phyloP scores from a whole-genome alignment of 1,140 invertebrate species.

The Asbolus verrucosus region DNA sequence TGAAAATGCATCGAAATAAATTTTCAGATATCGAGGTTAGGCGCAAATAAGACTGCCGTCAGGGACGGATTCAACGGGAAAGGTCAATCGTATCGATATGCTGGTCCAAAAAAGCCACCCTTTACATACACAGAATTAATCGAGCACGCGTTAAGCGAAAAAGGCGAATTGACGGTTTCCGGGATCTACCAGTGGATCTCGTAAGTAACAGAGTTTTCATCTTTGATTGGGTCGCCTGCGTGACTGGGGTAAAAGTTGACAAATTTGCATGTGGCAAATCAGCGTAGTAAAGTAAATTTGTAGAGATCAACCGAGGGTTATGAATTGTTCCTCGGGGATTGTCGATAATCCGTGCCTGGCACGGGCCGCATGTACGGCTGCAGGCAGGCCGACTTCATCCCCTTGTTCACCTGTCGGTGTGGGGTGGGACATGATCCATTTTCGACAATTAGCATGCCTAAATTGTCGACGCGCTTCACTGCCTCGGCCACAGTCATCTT shows the following conservation, averaged over 20 bases:
- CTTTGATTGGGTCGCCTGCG: neutral
- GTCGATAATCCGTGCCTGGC: slow-evolving; percentile 53
- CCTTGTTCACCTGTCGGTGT: slow-evolving; percentile 42
- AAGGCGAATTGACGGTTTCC: slow-evolving; percentile 87
- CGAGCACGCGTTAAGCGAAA: slow-evolving; percentile 84
- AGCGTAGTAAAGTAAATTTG: slow-evolving; percentile 50
- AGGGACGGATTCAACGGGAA: neutral
- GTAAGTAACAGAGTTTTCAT: slow-evolving; percentile 78
- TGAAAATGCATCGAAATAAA: too few species aligned
- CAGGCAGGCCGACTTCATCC: slow-evolving; percentile 28
- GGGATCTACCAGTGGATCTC: slow-evolving; percentile 93
- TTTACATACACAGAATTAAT: slow-evolving; percentile 91
- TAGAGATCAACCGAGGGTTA: slow-evolving; percentile 46
- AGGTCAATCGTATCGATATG: slow-evolving; percentile 58
- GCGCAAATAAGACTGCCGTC: neutral
- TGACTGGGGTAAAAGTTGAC: slow-evolving; percentile 29
- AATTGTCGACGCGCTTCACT: slow-evolving; percentile 45
- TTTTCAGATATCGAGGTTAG: slow-evolving; percentile 2
- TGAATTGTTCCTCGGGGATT: slow-evolving; percentile 47
- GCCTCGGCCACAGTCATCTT: neutral
- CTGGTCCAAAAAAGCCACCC: slow-evolving; percentile 78
- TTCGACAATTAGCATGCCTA: slow-evolving; percentile 49
- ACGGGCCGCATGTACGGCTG: slow-evolving; percentile 35
- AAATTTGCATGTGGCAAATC: slow-evolving; percentile 47
- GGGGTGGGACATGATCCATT: slow-evolving; percentile 43